phyloP scores from a whole-genome alignment of 2,797 vertebrate species.

The Orestias chungarensis region DNA sequence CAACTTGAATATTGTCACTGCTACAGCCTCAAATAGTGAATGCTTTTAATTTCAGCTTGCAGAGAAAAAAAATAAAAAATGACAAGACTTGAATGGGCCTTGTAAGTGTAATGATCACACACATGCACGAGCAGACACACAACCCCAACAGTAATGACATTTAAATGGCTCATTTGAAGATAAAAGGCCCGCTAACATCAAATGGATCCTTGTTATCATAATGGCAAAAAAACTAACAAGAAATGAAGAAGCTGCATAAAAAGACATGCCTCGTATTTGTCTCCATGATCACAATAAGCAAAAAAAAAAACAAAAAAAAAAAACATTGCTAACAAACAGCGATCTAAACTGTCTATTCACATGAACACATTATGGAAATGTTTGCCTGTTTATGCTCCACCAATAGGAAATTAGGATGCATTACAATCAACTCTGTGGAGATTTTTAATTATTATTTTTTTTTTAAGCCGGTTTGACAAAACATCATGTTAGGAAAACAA shows the following conservation, averaged over 20 bases:
- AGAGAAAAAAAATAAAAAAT: conserved; percentile 45
- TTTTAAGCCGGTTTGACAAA: conserved; percentile 61
- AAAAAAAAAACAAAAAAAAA: conserved; percentile 70
- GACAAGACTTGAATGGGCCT: conserved; percentile 61
- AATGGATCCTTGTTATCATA: conserved; percentile 73
- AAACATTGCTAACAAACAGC: conserved; percentile 68
- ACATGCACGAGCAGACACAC: conserved; percentile 32
- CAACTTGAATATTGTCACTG: conserved; percentile 43
- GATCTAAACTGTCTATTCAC: conserved; percentile 68
- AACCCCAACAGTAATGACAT: conserved; percentile 71
- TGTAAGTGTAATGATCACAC: conserved; percentile 62
- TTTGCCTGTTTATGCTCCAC: conserved; percentile 64
- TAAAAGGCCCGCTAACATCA: conserved; percentile 73
- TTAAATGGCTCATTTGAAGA: conserved; percentile 80
- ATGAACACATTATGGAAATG: conserved; percentile 40
- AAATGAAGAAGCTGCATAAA: conserved; percentile 66
- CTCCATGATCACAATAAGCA: conserved; percentile 59
- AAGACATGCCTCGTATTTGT: conserved; percentile 65
- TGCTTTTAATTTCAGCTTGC: conserved; percentile 60
- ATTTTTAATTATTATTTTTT: conserved; percentile 69
- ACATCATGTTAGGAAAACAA: conserved; percentile 9
- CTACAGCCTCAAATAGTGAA: conserved; percentile 37
- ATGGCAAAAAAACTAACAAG: conserved; percentile 71
- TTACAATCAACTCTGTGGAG: conserved; percentile 30
- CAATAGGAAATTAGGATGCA: conserved; percentile 50